Evolutionary conservation across 2,797 vertebrate species (phyloP).

Genomic region (Chiroxiphia lanceolata): DNA sequence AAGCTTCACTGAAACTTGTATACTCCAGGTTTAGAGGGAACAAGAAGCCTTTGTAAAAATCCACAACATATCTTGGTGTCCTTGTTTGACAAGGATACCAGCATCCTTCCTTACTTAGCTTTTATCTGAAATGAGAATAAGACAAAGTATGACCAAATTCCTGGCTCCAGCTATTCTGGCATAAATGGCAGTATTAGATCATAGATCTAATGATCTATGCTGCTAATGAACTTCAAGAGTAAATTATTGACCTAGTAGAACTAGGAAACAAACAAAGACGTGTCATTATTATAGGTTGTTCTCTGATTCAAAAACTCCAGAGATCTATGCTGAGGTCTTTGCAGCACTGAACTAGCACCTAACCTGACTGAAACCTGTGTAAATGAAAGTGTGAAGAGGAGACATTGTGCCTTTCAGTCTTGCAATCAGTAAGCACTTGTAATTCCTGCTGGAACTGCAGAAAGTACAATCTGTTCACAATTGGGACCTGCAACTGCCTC

Average conservation of each 20-base stretch:
- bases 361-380: not conserved
- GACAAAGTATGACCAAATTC: not conserved
- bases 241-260: not conserved
- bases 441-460: not conserved
- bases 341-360: not conserved
- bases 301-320: not conserved
- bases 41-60: not conserved
- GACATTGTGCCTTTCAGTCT: not conserved
- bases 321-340: not conserved
- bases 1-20: not conserved
- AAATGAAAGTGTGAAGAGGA: not conserved
- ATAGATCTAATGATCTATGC: too few relatives aligned
- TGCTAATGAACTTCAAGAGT: not conserved
- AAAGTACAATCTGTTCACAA: not conserved
- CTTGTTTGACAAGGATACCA: not conserved
- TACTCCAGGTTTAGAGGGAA: not conserved
- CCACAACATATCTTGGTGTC: accelerated
- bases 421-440: not conserved
- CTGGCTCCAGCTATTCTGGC: not conserved
- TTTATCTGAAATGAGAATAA: not conserved
- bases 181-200: not conserved
- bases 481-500: not conserved
- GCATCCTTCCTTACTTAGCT: not conserved
- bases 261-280: not conserved
- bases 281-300: not conserved